Evolutionary conservation across 1,140 invertebrate species (phyloP).

Genomic region (Macrosteles quadrilineatus): DNA sequence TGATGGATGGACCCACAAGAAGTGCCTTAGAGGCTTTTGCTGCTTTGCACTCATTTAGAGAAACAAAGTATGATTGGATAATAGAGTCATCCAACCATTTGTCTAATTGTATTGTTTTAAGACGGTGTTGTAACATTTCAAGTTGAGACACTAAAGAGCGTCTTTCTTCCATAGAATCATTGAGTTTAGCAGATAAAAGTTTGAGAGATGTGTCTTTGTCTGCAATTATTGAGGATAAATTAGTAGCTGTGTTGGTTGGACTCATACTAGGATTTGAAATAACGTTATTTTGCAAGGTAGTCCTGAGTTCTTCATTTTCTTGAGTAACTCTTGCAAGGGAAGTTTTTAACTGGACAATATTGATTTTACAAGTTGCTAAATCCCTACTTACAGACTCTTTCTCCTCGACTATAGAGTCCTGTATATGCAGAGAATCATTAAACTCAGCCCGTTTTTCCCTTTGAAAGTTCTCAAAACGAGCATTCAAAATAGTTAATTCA

Average conservation of each 20-base stretch:
- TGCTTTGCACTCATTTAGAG: too few species aligned
- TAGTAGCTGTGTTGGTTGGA: not conserved
- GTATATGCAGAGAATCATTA: not conserved
- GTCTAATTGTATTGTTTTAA: too few species aligned
- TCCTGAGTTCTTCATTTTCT: not conserved
- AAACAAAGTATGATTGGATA: too few species aligned
- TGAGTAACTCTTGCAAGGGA: not conserved
- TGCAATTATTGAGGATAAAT: not conserved
- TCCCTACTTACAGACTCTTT: not conserved
- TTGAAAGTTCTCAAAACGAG: not conserved
- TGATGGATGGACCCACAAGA: too few species aligned
- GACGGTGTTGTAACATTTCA: too few species aligned
- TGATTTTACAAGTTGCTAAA: not conserved
- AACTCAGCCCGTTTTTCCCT: not conserved
- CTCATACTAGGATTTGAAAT: not conserved
- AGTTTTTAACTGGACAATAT: not conserved
- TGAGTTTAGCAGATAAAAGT: not conserved
- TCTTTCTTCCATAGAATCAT: not conserved
- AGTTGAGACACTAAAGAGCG: too few species aligned
- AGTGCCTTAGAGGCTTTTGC: too few species aligned
- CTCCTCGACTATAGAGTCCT: not conserved
- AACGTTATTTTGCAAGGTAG: not conserved
- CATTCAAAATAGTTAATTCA: not conserved
- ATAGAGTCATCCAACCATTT: too few species aligned
- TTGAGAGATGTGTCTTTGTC: not conserved